phyloP scores from a whole-genome alignment of 2,797 vertebrate genomes.

The Oryzias dopingdopingensis region DNA sequence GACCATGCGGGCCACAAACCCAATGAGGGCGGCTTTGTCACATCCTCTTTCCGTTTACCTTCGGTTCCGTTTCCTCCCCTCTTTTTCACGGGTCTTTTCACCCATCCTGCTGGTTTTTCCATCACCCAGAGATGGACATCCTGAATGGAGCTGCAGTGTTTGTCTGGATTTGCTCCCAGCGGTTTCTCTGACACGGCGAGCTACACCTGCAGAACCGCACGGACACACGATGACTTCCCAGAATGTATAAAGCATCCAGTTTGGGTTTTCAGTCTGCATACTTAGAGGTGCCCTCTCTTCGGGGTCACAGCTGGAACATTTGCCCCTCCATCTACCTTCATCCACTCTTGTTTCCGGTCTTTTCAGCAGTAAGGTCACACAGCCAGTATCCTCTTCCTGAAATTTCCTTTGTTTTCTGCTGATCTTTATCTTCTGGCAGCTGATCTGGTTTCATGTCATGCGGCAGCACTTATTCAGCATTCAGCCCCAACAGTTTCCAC shows the following conservation, averaged over 20 bases:
- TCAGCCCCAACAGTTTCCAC: background rate
- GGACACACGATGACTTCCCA: slow-evolving; percentile 26
- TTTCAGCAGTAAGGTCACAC: slow-evolving; percentile 30
- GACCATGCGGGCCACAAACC: slow-evolving; percentile 50
- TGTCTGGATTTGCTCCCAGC: slow-evolving; percentile 28
- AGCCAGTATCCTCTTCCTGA: slow-evolving; percentile 14
- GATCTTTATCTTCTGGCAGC: slow-evolving; percentile 6
- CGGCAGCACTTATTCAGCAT: background rate
- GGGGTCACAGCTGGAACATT: slow-evolving; percentile 57
- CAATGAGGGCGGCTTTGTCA: slow-evolving; percentile 31
- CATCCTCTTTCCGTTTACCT: slow-evolving; percentile 20
- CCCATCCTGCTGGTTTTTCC: background rate
- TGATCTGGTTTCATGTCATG: background rate
- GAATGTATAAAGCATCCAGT: slow-evolving; percentile 38
- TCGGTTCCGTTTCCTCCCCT: slow-evolving; percentile 1
- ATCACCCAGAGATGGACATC: background rate
- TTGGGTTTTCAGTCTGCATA: slow-evolving; percentile 48
- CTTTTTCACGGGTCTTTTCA: slow-evolving; percentile 7
- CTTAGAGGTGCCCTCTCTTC: slow-evolving; percentile 40
- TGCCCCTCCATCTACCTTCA: slow-evolving; percentile 32
- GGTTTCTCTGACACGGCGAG: slow-evolving; percentile 42
- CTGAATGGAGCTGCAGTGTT: slow-evolving; percentile 5
- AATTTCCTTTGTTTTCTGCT: background rate
- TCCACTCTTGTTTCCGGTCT: slow-evolving; percentile 38
- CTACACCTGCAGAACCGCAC: slow-evolving; percentile 55